Percentiles rank a stretch among this genome's conserved stretches.
Evolutionary conservation across 1,140 invertebrate genomes (phyloP).

Genomic region (Acyrthosiphon pisum): DNA sequence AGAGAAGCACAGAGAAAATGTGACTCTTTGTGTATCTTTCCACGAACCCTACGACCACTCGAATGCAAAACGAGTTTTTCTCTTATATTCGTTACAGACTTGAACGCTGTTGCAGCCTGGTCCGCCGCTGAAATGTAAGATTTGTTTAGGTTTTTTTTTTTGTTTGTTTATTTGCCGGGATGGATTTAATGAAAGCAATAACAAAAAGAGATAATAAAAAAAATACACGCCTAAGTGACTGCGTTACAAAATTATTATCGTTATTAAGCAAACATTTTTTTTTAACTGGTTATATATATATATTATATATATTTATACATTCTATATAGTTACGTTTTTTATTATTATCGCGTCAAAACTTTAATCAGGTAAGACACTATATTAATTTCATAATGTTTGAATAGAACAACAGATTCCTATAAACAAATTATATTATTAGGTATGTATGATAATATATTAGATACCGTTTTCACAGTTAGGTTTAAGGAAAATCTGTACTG

Average conservation of each 20-base stretch:
- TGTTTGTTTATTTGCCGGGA: background rate
- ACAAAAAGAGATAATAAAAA: background rate
- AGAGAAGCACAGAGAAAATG: background rate
- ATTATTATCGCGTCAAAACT: background rate
- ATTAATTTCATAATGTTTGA: background rate
- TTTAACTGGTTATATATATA: background rate
- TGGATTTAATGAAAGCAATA: slow-evolving; percentile 6
- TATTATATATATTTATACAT: background rate
- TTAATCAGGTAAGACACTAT: background rate
- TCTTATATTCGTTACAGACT: background rate
- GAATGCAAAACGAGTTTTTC: slow-evolving; percentile 46
- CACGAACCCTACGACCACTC: background rate
- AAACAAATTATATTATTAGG: background rate
- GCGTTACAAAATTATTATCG: background rate
- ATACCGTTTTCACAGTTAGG: background rate
- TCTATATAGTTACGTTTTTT: background rate
- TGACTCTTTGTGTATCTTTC: slow-evolving; percentile 28
- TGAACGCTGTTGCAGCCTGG: background rate
- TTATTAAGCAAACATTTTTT: slow-evolving; percentile 5
- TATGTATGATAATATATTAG: background rate
- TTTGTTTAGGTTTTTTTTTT: slow-evolving; percentile 7
- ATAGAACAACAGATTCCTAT: background rate
- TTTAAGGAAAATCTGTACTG: background rate
- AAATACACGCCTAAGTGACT: background rate
- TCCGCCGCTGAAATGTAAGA: background rate